Base-by-base conservation (phyloP, 2,113 vertebrate species). In the Rana temporaria region DNA sequence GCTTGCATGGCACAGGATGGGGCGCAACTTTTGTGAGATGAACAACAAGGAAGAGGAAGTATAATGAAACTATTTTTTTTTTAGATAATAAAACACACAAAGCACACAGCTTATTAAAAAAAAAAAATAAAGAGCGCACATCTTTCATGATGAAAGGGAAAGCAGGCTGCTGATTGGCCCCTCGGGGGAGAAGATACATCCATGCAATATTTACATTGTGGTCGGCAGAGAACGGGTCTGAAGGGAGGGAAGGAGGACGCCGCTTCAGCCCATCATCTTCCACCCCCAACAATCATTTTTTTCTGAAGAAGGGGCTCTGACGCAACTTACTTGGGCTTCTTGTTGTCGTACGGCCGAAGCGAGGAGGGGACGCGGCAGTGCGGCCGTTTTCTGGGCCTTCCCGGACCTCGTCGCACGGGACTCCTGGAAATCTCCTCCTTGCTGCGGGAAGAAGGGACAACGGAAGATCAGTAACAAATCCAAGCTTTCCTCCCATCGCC, bases 391-490 rank as follows among this genome's bases (percentile, higher is more conserved):
- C 98, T 91, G 0, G 98, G 97, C 84, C 98, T 91, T 2, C 98
- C 98, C 0, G 97, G 97, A 4, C 98, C 98, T 0, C 98, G 91
- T 6, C 97, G 92, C 0, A 96, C 97, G 0, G 98, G 97, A 87
- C 98, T 98, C 42, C 97, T 93, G 0, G 96, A 96, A 82, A 93
- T 96, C 90, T 99, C 98, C 0, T 99, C 98, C 79, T 95, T 96
- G 91, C 98, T 99, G 90, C 70, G 78, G 83, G 72, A 53, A 79
- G 75, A 85, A 84, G 87, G 67, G 70, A 19, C 18, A 55, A 55
- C 34, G 18, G 4, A 8, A 55, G 8, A n/a, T 71, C 2, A 71
- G 9, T 18, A 26, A 12, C 2, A 48, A 11, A 11, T 48, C 42
- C 8, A 11, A 48, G 42, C n/a, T n/a, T n/a, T n/a, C n/a, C n/a